Conservation (phyloP, 2,797 vertebrate species). For the Eleutherodactylus coqui region DNA sequence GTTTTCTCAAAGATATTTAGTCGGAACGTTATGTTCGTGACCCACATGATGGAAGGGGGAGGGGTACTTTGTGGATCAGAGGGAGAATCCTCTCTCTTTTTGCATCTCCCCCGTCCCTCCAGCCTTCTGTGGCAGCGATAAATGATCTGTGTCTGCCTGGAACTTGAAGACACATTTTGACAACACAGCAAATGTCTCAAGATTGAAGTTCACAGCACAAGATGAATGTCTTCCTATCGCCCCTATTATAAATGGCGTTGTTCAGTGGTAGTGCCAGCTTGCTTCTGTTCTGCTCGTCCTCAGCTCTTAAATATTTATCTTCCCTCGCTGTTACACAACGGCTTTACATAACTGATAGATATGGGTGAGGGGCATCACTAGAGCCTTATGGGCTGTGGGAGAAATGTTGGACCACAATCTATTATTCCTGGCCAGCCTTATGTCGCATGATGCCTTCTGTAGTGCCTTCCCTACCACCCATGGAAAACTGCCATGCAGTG, state of each 20-base stretch:
- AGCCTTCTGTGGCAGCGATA: conserved; percentile 11
- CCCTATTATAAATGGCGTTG: conserved; percentile 31
- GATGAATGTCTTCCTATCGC: conserved; percentile 31
- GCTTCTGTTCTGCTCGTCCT: background rate
- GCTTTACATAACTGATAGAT: background rate
- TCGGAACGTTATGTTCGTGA: background rate
- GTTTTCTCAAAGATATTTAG: background rate
- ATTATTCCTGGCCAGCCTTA: background rate
- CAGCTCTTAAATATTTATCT: conserved; percentile 23
- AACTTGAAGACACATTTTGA: conserved; percentile 31
- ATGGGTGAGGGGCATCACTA: background rate
- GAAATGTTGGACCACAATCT: background rate
- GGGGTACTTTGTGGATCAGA: background rate
- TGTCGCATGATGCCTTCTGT: no score
- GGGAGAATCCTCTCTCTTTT: background rate
- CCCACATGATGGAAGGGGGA: background rate
- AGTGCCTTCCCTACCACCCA: no score
- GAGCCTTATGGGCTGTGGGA: background rate
- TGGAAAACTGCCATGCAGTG: no score
- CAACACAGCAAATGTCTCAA: conserved; percentile 48
- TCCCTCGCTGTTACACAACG: background rate
- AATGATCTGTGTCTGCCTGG: conserved; percentile 19
- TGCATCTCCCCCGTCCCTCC: background rate
- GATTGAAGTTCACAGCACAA: conserved; percentile 23
- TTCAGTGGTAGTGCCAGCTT: background rate